Percentiles rank a stretch among this genome's conserved stretches.
Conservation (phyloP, 2,797 vertebrate genomes). For the Coendou prehensilis region DNA sequence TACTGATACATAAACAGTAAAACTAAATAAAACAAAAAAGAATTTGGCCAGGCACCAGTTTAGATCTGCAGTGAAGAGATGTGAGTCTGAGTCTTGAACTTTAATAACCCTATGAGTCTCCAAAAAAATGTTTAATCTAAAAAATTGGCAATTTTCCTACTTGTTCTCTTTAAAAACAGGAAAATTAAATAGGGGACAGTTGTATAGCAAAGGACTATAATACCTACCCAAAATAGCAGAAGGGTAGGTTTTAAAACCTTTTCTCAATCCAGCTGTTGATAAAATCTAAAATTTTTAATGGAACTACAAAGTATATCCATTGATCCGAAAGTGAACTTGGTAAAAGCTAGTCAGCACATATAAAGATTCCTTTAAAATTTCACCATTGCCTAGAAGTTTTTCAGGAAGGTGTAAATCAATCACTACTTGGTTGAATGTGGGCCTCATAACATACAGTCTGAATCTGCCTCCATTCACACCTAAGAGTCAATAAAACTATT, state of each 20-base stretch:
- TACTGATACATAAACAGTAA: conserved; percentile 44
- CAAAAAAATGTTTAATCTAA: background rate
- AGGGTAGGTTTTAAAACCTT: background rate
- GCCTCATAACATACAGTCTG: background rate
- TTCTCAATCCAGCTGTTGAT: conserved; percentile 13
- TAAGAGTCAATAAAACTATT: conserved; percentile 41
- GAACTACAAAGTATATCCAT: conserved; percentile 29
- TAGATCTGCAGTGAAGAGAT: background rate
- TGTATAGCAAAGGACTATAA: background rate
- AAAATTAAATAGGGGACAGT: background rate
- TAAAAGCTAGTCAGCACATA: background rate
- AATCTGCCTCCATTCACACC: background rate
- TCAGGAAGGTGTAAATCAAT: conserved; percentile 31
- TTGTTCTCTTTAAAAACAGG: conserved; percentile 33
- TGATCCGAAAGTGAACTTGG: background rate
- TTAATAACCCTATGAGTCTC: conserved; percentile 42
- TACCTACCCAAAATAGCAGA: background rate
- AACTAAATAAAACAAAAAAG: conserved; percentile 50
- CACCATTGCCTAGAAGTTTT: background rate
- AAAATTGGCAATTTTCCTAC: conserved; percentile 37
- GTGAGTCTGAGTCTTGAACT: conserved; percentile 5
- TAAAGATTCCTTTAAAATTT: conserved; percentile 33
- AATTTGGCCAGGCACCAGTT: background rate
- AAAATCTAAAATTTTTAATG: conserved; percentile 27
- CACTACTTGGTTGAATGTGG: background rate